Evolutionary conservation across 2,797 vertebrate species (phyloP).

Genomic region (Sciurus vulgaris): DNA sequence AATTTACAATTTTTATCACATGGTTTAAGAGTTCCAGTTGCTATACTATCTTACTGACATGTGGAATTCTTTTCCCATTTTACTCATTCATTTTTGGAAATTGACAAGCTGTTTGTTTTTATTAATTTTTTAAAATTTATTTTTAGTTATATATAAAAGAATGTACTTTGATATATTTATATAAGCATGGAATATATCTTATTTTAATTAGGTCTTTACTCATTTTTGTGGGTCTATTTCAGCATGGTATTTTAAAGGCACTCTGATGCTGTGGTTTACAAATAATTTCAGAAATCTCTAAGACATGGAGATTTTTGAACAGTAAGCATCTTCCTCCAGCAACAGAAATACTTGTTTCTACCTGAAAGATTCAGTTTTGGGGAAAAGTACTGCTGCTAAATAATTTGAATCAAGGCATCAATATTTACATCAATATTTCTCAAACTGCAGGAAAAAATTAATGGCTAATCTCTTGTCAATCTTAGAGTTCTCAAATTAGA

Average conservation of each 20-base stretch:
- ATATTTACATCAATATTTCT: neutral
- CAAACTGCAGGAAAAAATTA: conserved; percentile 7
- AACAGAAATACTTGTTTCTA: neutral
- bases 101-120: too few species aligned
- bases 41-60: neutral
- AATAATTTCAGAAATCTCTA: conserved; percentile 18
- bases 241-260: conserved; percentile 8
- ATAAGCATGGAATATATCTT: too few species aligned
- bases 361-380: neutral
- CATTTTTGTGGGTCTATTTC: neutral
- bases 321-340: neutral
- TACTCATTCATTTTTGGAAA: neutral
- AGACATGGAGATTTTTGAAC: neutral
- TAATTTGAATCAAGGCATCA: neutral
- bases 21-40: neutral
- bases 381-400: neutral
- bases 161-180: too few species aligned
- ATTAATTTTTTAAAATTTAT: too few species aligned
- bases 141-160: neutral
- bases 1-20: neutral
- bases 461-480: neutral
- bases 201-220: too few species aligned
- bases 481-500: neutral
- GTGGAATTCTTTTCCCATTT: neutral
- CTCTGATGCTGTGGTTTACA: neutral